These are phyloP conservation scores for Gymnosoma rotundatum DNA, from an alignment of 2,888 invertebrate genomes.

Conservation along the genomic window DNA sequence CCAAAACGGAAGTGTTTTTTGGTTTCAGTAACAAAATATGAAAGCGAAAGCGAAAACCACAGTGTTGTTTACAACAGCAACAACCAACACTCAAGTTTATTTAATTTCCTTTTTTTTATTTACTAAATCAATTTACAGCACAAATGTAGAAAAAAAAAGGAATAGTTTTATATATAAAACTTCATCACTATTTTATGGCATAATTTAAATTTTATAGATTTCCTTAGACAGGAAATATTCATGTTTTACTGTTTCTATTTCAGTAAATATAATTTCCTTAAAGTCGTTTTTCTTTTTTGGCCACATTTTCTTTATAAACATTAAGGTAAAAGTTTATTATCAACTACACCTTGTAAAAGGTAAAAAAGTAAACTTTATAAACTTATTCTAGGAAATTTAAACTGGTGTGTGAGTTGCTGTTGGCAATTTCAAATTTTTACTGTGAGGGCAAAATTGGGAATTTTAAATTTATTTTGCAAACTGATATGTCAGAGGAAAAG, in stretches of 20 bases:
- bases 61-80: slow-evolving; percentile 42
- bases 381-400: not conserved
- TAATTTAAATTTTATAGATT: slow-evolving; percentile 68
- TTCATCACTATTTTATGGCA: slow-evolving; percentile 51
- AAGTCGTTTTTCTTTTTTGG: not conserved
- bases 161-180: not conserved
- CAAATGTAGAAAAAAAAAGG: not conserved
- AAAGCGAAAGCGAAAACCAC: slow-evolving; percentile 14
- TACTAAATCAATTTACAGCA: slow-evolving; percentile 29
- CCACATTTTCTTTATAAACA: not conserved
- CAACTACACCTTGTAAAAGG: not conserved
- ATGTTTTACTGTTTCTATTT: not conserved
- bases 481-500: slow-evolving; percentile 52
- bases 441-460: slow-evolving; percentile 42
- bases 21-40: slow-evolving; percentile 9
- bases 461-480: slow-evolving; percentile 1
- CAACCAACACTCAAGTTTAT: slow-evolving; percentile 40
- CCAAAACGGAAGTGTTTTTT: slow-evolving; percentile 29
- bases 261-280: not conserved
- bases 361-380: not conserved
- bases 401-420: not conserved
- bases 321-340: slow-evolving; percentile 2
- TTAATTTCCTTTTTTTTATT: slow-evolving; percentile 59
- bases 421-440: not conserved
- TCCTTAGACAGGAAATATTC: slow-evolving; percentile 59